These are phyloP conservation scores for Ornithorhynchus anatinus DNA, from an alignment of 2,113 vertebrate genomes.

Conservation along the genomic window DNA sequence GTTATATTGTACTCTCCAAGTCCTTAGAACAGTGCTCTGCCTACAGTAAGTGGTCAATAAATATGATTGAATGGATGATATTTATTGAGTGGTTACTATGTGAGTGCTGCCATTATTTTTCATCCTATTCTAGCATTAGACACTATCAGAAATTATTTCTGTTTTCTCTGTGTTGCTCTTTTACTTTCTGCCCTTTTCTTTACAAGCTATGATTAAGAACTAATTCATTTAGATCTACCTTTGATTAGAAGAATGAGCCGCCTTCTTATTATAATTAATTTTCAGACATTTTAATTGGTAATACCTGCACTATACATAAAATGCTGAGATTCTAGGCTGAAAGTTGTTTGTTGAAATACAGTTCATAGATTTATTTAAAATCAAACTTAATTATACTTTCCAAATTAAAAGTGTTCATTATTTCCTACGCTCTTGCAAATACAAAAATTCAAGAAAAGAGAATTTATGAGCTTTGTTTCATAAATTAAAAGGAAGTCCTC, in stretches of 20 bases:
- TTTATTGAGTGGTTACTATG: too few relatives aligned
- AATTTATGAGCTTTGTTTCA: neutral
- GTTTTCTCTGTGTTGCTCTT: constrained; percentile 23
- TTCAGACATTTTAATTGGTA: constrained; percentile 62
- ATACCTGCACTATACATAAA: constrained; percentile 46
- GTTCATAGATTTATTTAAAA: neutral
- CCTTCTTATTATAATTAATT: constrained; percentile 57
- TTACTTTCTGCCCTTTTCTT: constrained; percentile 30
- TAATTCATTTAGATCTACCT: constrained; percentile 56
- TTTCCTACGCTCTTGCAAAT: neutral
- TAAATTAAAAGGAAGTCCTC: neutral
- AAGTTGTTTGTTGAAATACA: constrained; percentile 26
- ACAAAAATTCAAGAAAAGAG: neutral
- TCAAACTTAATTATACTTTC: neutral
- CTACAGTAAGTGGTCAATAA: too few relatives aligned
- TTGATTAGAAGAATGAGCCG: constrained; percentile 62
- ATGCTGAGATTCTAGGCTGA: constrained; percentile 28
- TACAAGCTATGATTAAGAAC: constrained; percentile 49
- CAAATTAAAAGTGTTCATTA: neutral
- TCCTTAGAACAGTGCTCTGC: too few relatives aligned
- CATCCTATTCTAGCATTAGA: too few relatives aligned
- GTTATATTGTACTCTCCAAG: too few relatives aligned
- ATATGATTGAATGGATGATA: too few relatives aligned
- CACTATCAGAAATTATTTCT: constrained; percentile 30
- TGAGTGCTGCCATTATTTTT: too few relatives aligned